Evolutionary conservation across 2,797 vertebrate genomes (phyloP).

Genomic region (Tangara arthus): DNA sequence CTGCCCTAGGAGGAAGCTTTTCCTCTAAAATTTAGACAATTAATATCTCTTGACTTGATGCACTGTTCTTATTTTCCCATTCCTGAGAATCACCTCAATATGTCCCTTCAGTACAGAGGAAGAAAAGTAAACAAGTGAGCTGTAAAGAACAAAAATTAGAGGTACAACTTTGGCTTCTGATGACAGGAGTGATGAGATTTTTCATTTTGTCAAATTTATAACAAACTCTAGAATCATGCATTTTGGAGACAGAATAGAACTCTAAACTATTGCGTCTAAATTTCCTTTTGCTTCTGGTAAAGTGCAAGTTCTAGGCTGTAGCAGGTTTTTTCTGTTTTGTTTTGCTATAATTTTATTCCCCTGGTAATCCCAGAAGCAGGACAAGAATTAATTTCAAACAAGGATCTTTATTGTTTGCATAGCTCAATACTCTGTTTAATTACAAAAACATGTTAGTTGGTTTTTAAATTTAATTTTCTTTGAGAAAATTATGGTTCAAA

Average conservation of each 20-base stretch:
- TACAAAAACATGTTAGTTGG: constrained; percentile 70
- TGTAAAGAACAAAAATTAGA: background rate
- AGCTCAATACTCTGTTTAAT: constrained; percentile 71
- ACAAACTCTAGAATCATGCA: background rate
- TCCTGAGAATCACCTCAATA: background rate
- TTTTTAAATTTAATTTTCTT: constrained; percentile 72
- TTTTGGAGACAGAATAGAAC: constrained; percentile 17
- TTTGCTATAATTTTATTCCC: constrained; percentile 67
- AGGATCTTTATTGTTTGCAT: constrained; percentile 74
- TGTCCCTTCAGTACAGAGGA: background rate
- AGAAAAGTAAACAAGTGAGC: background rate
- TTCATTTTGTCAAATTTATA: constrained; percentile 38
- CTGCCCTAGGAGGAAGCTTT: background rate
- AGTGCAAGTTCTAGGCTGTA: constrained; percentile 37
- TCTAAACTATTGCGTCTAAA: constrained; percentile 36
- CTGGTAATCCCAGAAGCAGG: constrained; percentile 69
- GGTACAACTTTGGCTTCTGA: background rate
- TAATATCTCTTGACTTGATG: background rate
- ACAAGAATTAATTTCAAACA: constrained; percentile 73
- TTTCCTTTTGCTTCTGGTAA: constrained; percentile 65
- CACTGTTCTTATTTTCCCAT: background rate
- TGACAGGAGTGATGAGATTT: constrained; percentile 4
- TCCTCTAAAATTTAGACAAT: background rate
- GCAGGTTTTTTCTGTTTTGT: constrained; percentile 63
- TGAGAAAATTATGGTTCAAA: constrained; percentile 74